Percentiles rank a stretch among this genome's conserved stretches.
phyloP scores from a whole-genome alignment of 2,113 vertebrate species.

The Callaeas wilsoni region DNA sequence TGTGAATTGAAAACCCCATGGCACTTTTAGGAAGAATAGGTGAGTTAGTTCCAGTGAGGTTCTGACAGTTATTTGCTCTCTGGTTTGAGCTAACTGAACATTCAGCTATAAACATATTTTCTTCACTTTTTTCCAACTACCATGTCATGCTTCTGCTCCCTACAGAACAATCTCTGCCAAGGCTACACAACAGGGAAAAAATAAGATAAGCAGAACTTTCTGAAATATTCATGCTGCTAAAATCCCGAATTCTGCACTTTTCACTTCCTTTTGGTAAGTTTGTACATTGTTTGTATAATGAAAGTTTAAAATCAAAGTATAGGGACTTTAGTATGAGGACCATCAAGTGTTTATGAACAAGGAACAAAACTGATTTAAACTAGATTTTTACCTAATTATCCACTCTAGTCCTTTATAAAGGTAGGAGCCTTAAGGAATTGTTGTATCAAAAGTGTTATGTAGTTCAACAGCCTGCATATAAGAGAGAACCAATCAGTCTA shows the following conservation, averaged over 20 bases:
- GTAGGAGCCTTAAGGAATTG: neutral
- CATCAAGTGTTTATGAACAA: neutral
- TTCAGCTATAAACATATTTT: neutral
- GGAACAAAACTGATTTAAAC: neutral
- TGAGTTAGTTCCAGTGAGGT: conserved; percentile 37
- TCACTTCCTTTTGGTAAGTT: neutral
- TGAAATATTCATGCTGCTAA: neutral
- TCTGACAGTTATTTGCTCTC: neutral
- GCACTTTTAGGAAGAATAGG: conserved; percentile 34
- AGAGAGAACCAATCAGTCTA: neutral
- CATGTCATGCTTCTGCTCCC: neutral
- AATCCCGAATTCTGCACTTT: neutral
- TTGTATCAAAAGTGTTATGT: neutral
- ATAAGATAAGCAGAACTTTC: neutral
- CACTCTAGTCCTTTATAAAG: neutral
- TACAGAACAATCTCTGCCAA: neutral
- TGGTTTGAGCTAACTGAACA: neutral
- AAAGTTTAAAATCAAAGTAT: neutral
- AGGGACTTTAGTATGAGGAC: neutral
- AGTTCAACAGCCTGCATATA: neutral
- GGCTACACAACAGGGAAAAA: neutral
- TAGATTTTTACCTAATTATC: neutral
- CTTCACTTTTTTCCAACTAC: neutral
- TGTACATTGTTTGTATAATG: neutral
- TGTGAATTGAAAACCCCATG: conserved; percentile 30